Percentiles rank a stretch among this genome's conserved stretches.
These are phyloP conservation scores for Brachionus angularis DNA, from an alignment of 1,140 invertebrate species.

Conservation along the genomic window DNA sequence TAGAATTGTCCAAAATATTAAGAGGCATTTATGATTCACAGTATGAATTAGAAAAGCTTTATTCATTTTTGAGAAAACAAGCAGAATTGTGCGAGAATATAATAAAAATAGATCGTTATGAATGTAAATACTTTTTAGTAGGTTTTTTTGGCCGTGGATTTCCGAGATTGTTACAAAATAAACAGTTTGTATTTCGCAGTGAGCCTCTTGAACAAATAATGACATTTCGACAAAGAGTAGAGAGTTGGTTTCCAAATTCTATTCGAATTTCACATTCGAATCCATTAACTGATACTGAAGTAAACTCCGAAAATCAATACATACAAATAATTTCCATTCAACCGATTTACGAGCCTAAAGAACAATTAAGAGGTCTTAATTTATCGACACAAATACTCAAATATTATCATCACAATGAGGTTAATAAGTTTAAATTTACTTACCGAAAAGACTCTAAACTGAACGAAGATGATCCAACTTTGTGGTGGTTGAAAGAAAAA, in stretches of 20 bases:
- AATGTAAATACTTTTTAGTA: constrained; percentile 37
- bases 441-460: constrained; percentile 18
- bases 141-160: constrained; percentile 35
- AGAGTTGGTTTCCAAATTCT: constrained; percentile 37
- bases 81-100: constrained; percentile 32
- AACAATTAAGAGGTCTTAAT: neutral
- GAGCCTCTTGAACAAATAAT: constrained; percentile 43
- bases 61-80: constrained; percentile 33
- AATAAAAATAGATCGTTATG: constrained; percentile 5
- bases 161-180: constrained; percentile 14
- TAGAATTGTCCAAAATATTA: constrained; percentile 34
- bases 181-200: constrained; percentile 29
- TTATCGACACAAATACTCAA: neutral
- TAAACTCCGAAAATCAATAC: neutral
- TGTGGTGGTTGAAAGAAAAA: constrained; percentile 36
- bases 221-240: constrained; percentile 33
- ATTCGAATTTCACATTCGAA: constrained; percentile 22
- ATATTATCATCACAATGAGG: constrained; percentile 35
- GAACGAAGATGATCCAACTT: constrained; percentile 34
- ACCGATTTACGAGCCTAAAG: constrained; percentile 19
- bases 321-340: constrained; percentile 31
- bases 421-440: constrained; percentile 20
- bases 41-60: constrained; percentile 33
- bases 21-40: constrained; percentile 16
- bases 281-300: neutral